Evolutionary conservation across 35 echinoderm and acorn worm genomes (phyloP).

Genomic region (Lytechinus pictus): DNA sequence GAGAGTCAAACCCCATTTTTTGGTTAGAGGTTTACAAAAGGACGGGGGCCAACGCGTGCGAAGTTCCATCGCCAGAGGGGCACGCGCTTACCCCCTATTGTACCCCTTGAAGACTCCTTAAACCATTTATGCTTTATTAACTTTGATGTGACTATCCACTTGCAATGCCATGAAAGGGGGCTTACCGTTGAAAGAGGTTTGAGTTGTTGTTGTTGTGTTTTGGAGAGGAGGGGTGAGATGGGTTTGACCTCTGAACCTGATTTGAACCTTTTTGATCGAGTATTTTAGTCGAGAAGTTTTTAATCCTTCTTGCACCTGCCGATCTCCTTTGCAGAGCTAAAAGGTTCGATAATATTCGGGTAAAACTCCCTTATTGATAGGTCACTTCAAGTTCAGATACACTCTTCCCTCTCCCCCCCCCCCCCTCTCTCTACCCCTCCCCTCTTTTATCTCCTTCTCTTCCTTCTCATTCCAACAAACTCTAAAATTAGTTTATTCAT

Average conservation of each 20-base stretch:
- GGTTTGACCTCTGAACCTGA: not conserved
- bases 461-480: not conserved
- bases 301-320: slow-evolving; percentile 16
- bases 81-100: slow-evolving; percentile 10
- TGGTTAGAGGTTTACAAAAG: not conserved
- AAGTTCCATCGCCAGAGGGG: slow-evolving; percentile 7
- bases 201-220: not conserved
- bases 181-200: not conserved
- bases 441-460: not conserved
- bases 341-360: not conserved
- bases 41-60: slow-evolving; percentile 12
- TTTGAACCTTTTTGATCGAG: slow-evolving; percentile 18
- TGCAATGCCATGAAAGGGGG: not conserved
- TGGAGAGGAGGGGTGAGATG: slow-evolving; percentile 7
- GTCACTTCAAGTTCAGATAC: not conserved
- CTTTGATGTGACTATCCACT: slow-evolving; percentile 1
- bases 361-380: not conserved
- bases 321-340: not conserved
- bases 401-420: not conserved
- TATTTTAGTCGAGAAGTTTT: not conserved
- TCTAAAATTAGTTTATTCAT: not conserved
- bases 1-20: not conserved
- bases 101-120: not conserved
- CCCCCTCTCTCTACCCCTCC: not conserved
- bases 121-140: not conserved